Conservation (phyloP, 2,113 vertebrate genomes). For the Canis aureus region DNA sequence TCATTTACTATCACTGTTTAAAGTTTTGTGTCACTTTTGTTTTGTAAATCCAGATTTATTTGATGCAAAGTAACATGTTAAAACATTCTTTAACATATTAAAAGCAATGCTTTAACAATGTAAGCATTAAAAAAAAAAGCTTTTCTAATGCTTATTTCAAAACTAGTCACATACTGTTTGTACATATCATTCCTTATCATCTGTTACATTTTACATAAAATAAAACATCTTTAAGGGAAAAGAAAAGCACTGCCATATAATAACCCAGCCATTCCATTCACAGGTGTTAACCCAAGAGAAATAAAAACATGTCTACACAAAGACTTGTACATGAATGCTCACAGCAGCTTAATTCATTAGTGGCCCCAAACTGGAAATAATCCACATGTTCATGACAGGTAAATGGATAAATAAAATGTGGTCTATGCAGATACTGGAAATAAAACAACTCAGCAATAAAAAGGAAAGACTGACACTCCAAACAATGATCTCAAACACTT, state of each 20-base stretch:
- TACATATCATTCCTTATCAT: not conserved
- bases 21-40: not conserved
- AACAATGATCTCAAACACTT: no score
- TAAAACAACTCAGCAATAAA: not conserved
- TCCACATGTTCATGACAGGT: accelerated
- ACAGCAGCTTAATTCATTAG: not conserved
- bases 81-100: not conserved
- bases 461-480: not conserved
- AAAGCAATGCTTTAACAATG: no score
- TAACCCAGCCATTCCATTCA: not conserved
- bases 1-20: not conserved
- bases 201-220: not conserved
- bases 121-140: not conserved
- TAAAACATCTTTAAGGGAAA: not conserved
- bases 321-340: not conserved
- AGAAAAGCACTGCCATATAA: not conserved
- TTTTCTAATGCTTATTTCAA: not conserved
- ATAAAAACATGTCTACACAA: accelerated
- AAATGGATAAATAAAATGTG: accelerated
- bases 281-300: not conserved
- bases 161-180: not conserved
- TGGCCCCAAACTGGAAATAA: not conserved
- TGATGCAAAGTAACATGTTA: not conserved
- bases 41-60: not conserved
- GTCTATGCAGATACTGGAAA: no score